These are phyloP conservation scores for Choristoneura rosaceana DNA, from an alignment of 2,888 invertebrate species.

Conservation along the genomic window DNA sequence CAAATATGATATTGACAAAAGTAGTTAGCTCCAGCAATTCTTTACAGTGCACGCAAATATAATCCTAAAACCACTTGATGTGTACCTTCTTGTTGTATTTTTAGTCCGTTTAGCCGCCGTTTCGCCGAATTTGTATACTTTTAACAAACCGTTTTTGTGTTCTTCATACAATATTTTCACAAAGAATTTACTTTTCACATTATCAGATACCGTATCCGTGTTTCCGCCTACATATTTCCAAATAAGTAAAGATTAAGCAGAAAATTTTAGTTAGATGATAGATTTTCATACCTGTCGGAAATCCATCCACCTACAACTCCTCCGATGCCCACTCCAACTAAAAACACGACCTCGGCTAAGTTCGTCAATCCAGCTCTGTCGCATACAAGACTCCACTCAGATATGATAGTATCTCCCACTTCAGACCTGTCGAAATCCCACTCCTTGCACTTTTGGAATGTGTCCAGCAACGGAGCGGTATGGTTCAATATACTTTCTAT, in stretches of 20 bases:
- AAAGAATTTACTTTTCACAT: background rate
- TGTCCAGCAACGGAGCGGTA: conserved; percentile 69
- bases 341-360: conserved; percentile 91
- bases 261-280: background rate
- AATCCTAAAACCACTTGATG: background rate
- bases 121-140: background rate
- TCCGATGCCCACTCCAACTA: conserved; percentile 91
- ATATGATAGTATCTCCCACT: conserved; percentile 88
- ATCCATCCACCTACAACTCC: conserved; percentile 92
- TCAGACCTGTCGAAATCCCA: conserved; percentile 87
- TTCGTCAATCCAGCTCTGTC: conserved; percentile 88
- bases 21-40: background rate
- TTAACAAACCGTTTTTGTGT: background rate
- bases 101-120: background rate
- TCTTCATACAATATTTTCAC: background rate
- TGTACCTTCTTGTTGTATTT: background rate
- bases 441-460: conserved; percentile 81
- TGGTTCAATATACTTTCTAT: conserved; percentile 69
- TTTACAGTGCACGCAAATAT: background rate
- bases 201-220: background rate
- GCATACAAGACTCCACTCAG: conserved; percentile 92
- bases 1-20: background rate
- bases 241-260: conserved; percentile 48
- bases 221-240: conserved; percentile 2
- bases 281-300: conserved; percentile 87